A percentile compares a stretch with the other conserved stretches of the same genome.
These are phyloP conservation scores for Avahi laniger DNA, from an alignment of 2,797 vertebrate species.

Conservation along the genomic window DNA sequence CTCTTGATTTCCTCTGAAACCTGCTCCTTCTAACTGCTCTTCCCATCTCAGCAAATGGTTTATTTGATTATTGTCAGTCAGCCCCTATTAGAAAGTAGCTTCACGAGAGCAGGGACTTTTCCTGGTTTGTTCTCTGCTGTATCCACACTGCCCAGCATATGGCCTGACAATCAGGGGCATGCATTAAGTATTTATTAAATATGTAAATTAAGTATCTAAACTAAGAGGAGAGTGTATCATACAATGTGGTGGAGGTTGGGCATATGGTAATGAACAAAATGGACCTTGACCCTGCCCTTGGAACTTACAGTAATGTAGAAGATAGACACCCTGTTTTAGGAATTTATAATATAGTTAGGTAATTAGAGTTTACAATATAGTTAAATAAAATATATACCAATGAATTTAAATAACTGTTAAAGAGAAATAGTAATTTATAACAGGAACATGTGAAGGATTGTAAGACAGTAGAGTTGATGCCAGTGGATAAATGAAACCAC, in stretches of 20 bases:
- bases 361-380: not conserved
- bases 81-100: not conserved
- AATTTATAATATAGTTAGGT: not conserved
- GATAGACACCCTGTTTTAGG: not conserved
- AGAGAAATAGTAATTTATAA: not conserved
- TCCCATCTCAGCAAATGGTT: not conserved
- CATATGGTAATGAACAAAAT: not conserved
- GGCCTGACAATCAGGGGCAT: not conserved
- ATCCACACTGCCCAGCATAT: not conserved
- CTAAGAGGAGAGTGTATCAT: not conserved
- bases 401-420: not conserved
- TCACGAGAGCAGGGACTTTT: not conserved
- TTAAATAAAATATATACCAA: not conserved
- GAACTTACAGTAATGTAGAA: not conserved
- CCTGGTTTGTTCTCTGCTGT: not conserved
- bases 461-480: not conserved
- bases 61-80: not conserved
- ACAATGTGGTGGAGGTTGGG: not conserved
- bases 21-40: not conserved
- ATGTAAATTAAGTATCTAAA: not conserved
- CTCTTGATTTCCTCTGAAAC: constrained; percentile 8
- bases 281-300: not conserved
- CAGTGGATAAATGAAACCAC: not conserved
- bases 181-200: not conserved
- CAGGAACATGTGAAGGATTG: not conserved